phyloP scores from a whole-genome alignment of 2,888 invertebrate species.

The Drosophila sordidapex region DNA sequence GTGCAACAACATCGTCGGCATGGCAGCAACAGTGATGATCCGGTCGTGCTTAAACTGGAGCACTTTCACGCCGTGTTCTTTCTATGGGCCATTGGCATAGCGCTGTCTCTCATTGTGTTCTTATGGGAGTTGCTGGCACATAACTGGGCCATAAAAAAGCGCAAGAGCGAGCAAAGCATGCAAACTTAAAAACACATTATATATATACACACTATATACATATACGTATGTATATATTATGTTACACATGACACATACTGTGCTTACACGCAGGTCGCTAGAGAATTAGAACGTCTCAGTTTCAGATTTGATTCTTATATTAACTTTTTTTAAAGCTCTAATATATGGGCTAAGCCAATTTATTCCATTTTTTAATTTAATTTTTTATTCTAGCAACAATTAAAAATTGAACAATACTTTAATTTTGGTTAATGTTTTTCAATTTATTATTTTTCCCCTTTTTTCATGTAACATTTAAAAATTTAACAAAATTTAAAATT shows the following conservation, averaged over 20 bases:
- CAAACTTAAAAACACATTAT: constrained; percentile 27
- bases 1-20: constrained; percentile 40
- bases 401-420: not conserved
- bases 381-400: not conserved
- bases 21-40: constrained; percentile 61
- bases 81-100: constrained; percentile 74
- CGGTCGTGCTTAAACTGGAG: constrained; percentile 75
- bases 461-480: not conserved
- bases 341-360: not conserved
- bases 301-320: not conserved
- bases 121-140: constrained; percentile 64
- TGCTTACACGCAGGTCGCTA: constrained; percentile 1
- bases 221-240: not conserved
- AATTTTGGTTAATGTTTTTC: not conserved
- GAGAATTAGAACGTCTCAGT: constrained; percentile 7
- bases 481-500: not conserved
- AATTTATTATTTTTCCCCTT: not conserved
- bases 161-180: constrained; percentile 43
- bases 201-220: not conserved
- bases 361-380: not conserved
- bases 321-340: not conserved
- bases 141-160: constrained; percentile 54
- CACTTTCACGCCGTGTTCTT: constrained; percentile 83
- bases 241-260: not conserved
- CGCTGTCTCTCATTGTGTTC: constrained; percentile 62